Base-by-base conservation (phyloP, 1,140 invertebrate species). In the Bombus turneri region DNA sequence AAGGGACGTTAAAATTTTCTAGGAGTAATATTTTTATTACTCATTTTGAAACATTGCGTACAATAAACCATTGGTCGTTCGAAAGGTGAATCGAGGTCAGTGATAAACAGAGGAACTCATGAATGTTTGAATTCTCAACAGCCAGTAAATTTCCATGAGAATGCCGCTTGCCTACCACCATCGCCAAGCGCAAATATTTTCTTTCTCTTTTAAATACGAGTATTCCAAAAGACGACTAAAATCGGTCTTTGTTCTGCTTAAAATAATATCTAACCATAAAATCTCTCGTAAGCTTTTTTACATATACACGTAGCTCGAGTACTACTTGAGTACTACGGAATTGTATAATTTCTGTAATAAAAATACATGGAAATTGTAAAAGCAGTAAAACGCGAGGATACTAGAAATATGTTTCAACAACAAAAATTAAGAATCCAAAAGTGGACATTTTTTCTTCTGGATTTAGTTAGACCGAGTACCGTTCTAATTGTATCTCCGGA, bases 41-140 rank as follows among this genome's bases (percentile, higher is more conserved):
- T 28, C 74, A n/a, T 76, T 76, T 76, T 64, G 57, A 41, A 41
- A 31, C 37, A n/a, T 22, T 39, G 13, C 57, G 34, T n/a, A 62
- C 57, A 41, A 18, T 41, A 39, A 62, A 77, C 28, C 34, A 9
- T 41, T 13, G 53, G 34, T 75, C 34, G 53, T 34, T 22, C 34
- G 39, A 76, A 62, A 77, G 12, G 25, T 22, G 37, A 25, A 62
- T n/a, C 57, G 57, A 22, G 37, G 37, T 62, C 57, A 62, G 22
- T 15, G 25, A 76, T 59, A 37, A 76, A 34, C 53, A 39, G 34
- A 34, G 74, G 74, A 37, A 62, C 37, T 28, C 57, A 77, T 62
- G 57, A 77, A 77, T 77, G 62, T 41, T 62, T 41, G 57, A 77
- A 77, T 77, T 77, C 74, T 76, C 47, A 53, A 53, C 57, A n/a